Percentiles rank a stretch among this genome's conserved stretches.
phyloP scores from a whole-genome alignment of 2,797 vertebrate genomes.

The Spheniscus humboldti region DNA sequence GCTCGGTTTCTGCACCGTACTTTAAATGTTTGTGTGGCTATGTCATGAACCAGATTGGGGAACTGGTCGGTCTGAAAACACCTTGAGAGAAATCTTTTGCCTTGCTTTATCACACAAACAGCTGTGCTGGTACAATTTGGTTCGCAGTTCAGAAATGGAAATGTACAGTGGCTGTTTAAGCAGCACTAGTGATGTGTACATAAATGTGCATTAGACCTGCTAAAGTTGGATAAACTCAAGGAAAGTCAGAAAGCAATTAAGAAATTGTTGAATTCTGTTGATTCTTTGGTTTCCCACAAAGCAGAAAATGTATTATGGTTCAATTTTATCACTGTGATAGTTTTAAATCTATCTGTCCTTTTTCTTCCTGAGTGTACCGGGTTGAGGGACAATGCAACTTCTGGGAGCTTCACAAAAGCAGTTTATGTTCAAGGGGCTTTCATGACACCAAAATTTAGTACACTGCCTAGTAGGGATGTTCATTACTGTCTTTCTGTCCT shows the following conservation, averaged over 20 bases:
- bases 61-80: not conserved
- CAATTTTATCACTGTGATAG: not conserved
- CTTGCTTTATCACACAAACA: not conserved
- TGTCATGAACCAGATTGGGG: not conserved
- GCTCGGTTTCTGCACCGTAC: not conserved
- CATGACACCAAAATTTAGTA: not conserved
- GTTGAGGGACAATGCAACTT: not conserved
- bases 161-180: not conserved
- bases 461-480: not conserved
- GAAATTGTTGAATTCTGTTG: not conserved
- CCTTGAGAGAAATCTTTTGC: not conserved
- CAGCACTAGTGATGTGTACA: not conserved
- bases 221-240: not conserved
- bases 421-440: not conserved
- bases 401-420: not conserved
- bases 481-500: not conserved
- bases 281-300: not conserved
- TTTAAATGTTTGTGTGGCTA: not conserved
- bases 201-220: not conserved
- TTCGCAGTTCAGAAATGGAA: not conserved
- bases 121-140: not conserved
- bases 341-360: not conserved
- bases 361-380: not conserved
- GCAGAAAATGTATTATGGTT: not conserved
- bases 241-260: not conserved